phyloP scores from a whole-genome alignment of 2,888 invertebrate genomes.

The Pimpla rufipes region DNA sequence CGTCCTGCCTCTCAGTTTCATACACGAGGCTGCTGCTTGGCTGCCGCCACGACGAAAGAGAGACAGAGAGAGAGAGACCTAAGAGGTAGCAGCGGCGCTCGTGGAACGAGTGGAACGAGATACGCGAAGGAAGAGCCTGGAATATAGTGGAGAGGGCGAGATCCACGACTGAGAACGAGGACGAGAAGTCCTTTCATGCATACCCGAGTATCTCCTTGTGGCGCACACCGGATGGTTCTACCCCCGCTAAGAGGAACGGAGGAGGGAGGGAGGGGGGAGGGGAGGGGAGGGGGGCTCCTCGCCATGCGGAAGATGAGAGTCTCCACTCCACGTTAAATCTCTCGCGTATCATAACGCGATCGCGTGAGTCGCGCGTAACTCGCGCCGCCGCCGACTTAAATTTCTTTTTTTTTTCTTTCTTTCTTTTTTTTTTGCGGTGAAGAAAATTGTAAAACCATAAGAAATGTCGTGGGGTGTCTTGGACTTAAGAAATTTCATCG shows the following conservation, averaged over 20 bases:
- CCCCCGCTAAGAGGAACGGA: too few species aligned
- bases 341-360: constrained; percentile 70
- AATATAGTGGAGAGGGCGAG: constrained; percentile 70
- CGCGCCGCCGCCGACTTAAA: constrained; percentile 22
- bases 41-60: neutral
- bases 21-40: constrained; percentile 51
- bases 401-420: neutral
- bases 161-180: constrained; percentile 74
- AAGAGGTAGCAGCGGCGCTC: constrained; percentile 4
- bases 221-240: constrained; percentile 16
- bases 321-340: constrained; percentile 71
- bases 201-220: constrained; percentile 80
- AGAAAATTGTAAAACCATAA: neutral
- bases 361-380: constrained; percentile 63
- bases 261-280: too few species aligned
- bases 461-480: too few species aligned
- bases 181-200: constrained; percentile 84
- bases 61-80: too few species aligned
- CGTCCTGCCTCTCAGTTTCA: constrained; percentile 35
- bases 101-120: constrained; percentile 57
- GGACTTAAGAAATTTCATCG: too few species aligned
- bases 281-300: neutral
- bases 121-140: constrained; percentile 56
- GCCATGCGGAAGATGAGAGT: constrained; percentile 53
- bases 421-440: constrained; percentile 5